These are phyloP conservation scores for Chlamydotis undulata DNA, from an alignment of 2,113 vertebrate genomes.

Conservation along the genomic window DNA sequence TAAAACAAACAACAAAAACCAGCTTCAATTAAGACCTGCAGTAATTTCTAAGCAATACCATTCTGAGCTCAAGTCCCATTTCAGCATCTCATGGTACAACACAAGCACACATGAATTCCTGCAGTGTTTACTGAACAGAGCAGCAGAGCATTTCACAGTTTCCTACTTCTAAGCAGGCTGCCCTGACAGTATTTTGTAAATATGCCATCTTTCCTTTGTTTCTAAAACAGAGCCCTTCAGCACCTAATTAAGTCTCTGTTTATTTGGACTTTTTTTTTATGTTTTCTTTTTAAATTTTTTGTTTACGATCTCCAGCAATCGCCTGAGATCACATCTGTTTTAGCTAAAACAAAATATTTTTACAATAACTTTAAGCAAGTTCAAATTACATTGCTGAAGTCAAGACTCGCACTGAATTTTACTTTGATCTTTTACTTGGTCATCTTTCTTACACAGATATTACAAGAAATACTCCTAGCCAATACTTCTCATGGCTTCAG, in stretches of 20 bases:
- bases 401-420: not conserved
- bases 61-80: not conserved
- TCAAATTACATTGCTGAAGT: not conserved
- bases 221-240: not conserved
- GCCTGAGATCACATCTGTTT: not conserved
- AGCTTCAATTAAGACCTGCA: not conserved
- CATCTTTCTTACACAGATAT: not conserved
- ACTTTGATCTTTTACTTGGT: not conserved
- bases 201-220: not conserved
- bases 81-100: not conserved
- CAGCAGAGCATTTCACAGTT: not conserved
- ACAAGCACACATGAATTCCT: not conserved
- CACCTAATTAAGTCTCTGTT: not conserved
- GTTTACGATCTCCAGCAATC: not conserved
- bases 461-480: not conserved
- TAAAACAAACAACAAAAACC: not conserved
- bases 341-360: not conserved
- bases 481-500: not conserved
- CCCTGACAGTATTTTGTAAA: not conserved
- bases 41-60: not conserved
- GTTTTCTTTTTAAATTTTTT: not conserved
- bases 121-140: not conserved
- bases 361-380: not conserved
- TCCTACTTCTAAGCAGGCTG: not conserved
- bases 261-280: no score